These are phyloP conservation scores for Thermophis baileyi DNA, from an alignment of 2,113 vertebrate species.

Conservation along the genomic window DNA sequence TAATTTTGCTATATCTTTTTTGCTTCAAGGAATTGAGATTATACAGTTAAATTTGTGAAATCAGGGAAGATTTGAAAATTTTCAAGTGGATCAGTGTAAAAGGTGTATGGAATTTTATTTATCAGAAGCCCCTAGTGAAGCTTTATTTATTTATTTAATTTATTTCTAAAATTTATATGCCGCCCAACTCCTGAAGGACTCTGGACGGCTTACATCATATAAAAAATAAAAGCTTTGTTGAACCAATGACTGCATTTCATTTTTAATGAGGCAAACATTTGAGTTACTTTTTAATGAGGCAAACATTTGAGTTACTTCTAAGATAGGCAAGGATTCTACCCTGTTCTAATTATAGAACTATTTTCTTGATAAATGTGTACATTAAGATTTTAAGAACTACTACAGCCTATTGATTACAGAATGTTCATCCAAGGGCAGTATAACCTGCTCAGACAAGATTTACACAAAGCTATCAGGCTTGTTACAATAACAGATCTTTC, in stretches of 20 bases:
- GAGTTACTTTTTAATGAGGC: neutral
- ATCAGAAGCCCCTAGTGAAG: neutral
- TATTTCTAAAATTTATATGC: no score
- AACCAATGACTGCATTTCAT: neutral
- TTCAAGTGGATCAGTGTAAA: neutral
- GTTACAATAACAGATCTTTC: neutral
- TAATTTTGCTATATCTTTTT: neutral
- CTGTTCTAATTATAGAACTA: neutral
- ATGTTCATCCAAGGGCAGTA: neutral
- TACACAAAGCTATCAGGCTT: neutral
- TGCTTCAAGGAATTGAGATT: neutral
- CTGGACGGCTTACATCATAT: no score
- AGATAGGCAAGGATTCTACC: neutral
- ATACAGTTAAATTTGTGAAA: neutral
- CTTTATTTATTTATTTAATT: no score
- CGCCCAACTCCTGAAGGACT: no score
- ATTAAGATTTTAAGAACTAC: neutral
- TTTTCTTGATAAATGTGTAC: neutral
- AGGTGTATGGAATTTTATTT: neutral
- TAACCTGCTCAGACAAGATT: neutral
- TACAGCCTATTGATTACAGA: neutral
- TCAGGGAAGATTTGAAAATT: neutral
- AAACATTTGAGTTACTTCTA: neutral
- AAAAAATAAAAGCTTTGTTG: neutral
- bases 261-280: neutral